Base-by-base conservation (phyloP, 2,113 vertebrate species). In the Tetrao urogallus region DNA sequence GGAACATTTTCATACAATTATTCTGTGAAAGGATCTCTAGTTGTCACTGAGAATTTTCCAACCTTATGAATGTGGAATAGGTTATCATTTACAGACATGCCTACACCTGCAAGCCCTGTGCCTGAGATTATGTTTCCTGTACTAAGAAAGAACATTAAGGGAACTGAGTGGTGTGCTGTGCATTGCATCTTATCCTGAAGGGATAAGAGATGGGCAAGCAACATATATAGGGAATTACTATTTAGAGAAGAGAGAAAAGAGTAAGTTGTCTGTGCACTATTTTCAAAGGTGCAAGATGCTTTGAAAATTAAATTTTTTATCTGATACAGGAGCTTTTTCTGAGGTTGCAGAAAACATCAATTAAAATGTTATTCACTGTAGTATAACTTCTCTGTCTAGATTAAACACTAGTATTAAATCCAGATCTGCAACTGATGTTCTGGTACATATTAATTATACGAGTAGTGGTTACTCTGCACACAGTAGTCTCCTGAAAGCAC, bases 1-100 rank as follows among this genome's bases (percentile, higher is more conserved):
- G 86, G 91, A 97, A 92, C 61, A 24, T 94, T 67, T 87, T 88
- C 66, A 87, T 86, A 82, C 18, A 78, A 92, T 97, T 96, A 94
- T 76, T 95, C 88, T 83, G 75, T 94, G 76, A 94, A 82, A 95
- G 94, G 76, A 56, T 94, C 60, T 93, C 54, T 65, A 58, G 85
- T 74, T 94, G 40, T 81, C 75, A 75, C 34, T 93, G 95, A 94
- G 79, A 75, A 82, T 65, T 91, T 96, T 79, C 88, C 74, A 57
- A 61, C 82, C 90, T 96, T 92, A 86, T 11, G 7, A 89, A 90
- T 54, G 79, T 25, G 73, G 74, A 82, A 81, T 7, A 76, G 58
- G 25, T 72, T 95, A 88, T 86, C 64, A 11, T 77, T 95, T 89
- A 69, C 90, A 95, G 77, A 80, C 73, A 56, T 69, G 69, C 27